Evolutionary conservation across 2,888 invertebrate genomes (phyloP).

Genomic region (Drosophila subquinaria): DNA sequence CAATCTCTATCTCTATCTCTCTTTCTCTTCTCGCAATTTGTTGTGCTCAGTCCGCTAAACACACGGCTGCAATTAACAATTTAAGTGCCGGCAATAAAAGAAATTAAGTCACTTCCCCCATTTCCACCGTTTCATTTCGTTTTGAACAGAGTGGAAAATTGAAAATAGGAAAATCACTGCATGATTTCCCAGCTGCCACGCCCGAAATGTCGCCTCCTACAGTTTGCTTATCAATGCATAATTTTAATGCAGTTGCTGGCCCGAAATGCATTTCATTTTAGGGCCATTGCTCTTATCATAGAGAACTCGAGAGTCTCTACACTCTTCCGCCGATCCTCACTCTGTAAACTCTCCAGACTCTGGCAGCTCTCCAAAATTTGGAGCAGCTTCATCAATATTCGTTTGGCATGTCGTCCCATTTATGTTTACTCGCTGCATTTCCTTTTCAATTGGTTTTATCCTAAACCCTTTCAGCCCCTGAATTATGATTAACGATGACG

Average conservation of each 20-base stretch:
- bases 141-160: conserved; percentile 47
- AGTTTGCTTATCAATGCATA: conserved; percentile 44
- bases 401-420: conserved; percentile 22
- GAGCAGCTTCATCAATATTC: conserved; percentile 50
- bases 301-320: conserved; percentile 1
- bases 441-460: conserved; percentile 54
- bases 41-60: conserved; percentile 10
- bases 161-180: conserved; percentile 47
- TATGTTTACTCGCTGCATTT: conserved; percentile 23
- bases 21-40: background rate
- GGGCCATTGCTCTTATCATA: conserved; percentile 28
- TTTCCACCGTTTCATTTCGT: conserved; percentile 27
- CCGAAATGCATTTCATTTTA: conserved; percentile 9
- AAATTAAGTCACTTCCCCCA: conserved; percentile 56
- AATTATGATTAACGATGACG: conserved; percentile 74
- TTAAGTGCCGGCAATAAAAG: conserved; percentile 69
- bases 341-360: conserved; percentile 8
- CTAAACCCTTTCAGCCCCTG: conserved; percentile 58
- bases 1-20: background rate
- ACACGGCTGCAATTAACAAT: conserved; percentile 63
- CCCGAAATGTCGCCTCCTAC: background rate
- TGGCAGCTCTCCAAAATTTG: background rate
- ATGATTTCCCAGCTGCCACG: conserved; percentile 41
- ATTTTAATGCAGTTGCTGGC: conserved; percentile 24
- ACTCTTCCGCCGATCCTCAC: background rate